Evolutionary conservation across 2,797 vertebrate species (phyloP), one percentile per base, ranked within the genome.

Genomic region (Dromococcyx pavoninus): DNA sequence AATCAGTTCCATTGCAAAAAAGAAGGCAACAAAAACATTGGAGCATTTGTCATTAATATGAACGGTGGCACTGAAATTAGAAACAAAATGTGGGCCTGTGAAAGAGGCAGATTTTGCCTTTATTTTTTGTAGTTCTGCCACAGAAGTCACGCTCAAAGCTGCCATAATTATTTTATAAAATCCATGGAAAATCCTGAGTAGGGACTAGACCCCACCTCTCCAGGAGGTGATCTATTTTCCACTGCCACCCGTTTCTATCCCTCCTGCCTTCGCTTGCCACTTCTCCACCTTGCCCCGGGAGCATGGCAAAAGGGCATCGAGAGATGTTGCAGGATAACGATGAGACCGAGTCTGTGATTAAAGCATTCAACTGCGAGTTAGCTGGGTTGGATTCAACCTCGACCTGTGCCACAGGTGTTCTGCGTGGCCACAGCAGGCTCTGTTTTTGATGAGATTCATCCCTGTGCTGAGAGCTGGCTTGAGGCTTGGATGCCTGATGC

Each of bases 1-100:
- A 97, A 97, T 97, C 97, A 97, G 96, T 97, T 98, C 96, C 94
- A 97, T 33, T 79, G n/a, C 28, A 93, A 64, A 91, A 87, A 61
- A 44, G 35, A 77, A 77, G 44, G 32, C 43, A 80, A 53, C 58
- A 57, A 72, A 81, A 74, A 9, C 13, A 17, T 25, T 25, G 7
- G 14, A 66, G 37, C 10, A 4, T 61, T 77, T 86, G 51, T 91
- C 71, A 71, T 86, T 83, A 70, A 72, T 79, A 62, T 27, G 57
- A 87, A 75, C 0, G 1, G 41, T 62, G 76, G 48, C 48, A 78
- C 30, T 86, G 76, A 91, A 93, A 89, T 67, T 28, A 80, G 65
- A 89, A 90, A 61, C 5, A 73, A 91, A 85, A 54, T 5, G 2
- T 21, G 17, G 24, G 3, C 21, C 77, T 25, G 18, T 76, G 54